Conservation (phyloP, 2,797 vertebrate genomes). For the Pteronotus mesoamericanus region DNA sequence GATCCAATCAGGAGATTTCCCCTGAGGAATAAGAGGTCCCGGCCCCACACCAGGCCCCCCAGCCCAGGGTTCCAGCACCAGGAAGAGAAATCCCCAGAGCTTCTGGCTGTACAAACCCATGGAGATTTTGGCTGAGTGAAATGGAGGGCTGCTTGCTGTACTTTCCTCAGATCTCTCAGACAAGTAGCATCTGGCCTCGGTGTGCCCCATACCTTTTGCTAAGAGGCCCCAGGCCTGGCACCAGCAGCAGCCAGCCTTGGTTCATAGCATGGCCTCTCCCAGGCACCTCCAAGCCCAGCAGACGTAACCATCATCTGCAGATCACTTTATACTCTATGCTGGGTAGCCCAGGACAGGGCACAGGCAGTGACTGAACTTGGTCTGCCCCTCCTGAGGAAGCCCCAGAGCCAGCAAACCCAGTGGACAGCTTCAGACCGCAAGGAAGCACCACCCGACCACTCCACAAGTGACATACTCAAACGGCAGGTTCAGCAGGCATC, state of each 20-base stretch:
- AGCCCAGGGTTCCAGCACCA: background rate
- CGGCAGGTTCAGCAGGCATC: background rate
- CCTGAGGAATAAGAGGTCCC: background rate
- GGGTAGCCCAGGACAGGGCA: background rate
- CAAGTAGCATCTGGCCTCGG: background rate
- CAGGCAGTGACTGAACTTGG: background rate
- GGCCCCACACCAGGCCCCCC: background rate
- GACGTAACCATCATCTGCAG: too few relatives aligned
- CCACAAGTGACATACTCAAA: background rate
- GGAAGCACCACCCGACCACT: background rate
- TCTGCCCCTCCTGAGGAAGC: background rate
- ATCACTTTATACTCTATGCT: background rate
- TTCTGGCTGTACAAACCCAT: background rate
- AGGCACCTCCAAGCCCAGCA: background rate
- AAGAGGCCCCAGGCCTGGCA: background rate
- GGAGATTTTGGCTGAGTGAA: background rate
- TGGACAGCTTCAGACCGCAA: background rate
- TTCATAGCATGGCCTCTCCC: background rate
- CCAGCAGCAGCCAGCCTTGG: background rate
- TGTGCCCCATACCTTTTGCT: background rate
- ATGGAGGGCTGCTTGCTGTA: background rate
- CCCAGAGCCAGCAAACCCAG: background rate
- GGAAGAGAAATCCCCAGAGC: background rate
- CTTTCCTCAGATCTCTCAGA: background rate
- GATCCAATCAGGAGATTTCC: too few relatives aligned